These are phyloP conservation scores for Eupithecia subumbrata DNA, from an alignment of 2,888 invertebrate species.

Conservation along the genomic window DNA sequence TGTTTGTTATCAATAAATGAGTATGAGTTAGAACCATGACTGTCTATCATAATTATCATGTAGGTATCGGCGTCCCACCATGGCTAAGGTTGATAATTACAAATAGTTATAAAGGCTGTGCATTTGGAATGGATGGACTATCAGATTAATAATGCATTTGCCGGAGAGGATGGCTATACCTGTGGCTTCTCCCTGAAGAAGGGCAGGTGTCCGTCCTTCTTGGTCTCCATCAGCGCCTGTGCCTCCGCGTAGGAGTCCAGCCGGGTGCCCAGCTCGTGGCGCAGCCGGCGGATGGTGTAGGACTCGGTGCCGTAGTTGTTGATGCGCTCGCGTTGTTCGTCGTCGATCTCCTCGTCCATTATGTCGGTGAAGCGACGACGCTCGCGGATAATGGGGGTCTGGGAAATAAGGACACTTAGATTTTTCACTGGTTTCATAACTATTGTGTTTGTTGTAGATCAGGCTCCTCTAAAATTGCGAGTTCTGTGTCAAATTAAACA, in stretches of 20 bases:
- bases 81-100: too few species aligned
- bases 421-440: background rate
- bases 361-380: constrained; percentile 96
- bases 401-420: constrained; percentile 18
- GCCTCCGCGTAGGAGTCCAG: constrained; percentile 94
- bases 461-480: background rate
- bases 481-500: background rate
- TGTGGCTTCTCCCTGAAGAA: constrained; percentile 7
- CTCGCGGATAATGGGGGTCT: constrained; percentile 95
- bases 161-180: background rate
- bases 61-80: too few species aligned
- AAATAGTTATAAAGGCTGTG: background rate
- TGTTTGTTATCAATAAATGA: too few species aligned
- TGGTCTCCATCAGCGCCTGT: constrained; percentile 91
- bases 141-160: background rate
- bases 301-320: constrained; percentile 90
- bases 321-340: constrained; percentile 92
- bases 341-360: constrained; percentile 98
- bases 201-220: constrained; percentile 85
- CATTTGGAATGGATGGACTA: background rate
- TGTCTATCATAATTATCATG: too few species aligned
- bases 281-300: constrained; percentile 89
- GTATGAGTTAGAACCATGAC: too few species aligned
- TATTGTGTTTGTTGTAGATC: too few species aligned
- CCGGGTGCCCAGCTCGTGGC: constrained; percentile 89